Base-by-base conservation (phyloP, 2,888 invertebrate genomes). In the Coronaproctus castanopsis region DNA sequence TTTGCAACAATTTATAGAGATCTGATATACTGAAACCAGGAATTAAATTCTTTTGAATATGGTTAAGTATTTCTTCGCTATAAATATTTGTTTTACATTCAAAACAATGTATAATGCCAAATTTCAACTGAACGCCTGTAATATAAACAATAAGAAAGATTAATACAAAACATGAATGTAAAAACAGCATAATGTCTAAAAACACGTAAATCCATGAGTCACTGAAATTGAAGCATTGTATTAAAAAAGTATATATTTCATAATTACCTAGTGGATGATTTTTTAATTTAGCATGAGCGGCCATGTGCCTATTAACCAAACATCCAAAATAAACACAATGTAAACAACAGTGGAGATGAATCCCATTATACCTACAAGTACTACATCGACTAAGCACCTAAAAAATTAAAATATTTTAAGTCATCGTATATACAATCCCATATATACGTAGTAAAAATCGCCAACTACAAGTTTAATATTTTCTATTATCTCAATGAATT, bases 321-420 rank as follows among this genome's bases (percentile, higher is more conserved):
- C 96, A 96, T 57, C 88, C 95, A 72, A 96, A 92, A 74, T 81
- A 92, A 66, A 93, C 87, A 75, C 96, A 96, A 68, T 89, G 87
- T 61, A 89, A 76, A 68, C 89, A 90, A 22, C 87, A 83, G 69
- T 86, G 87, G 67, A 89, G 76, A 61, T 87, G 80, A n/a, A 85
- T 81, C 21, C 85, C 84, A 62, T 82, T 78, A 64, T 80, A 80
- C 66, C 83, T 81, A 71, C 92, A 92, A 24, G 81, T 79, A 67
- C 88, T 85, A 73, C 92, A 92, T 64, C 54, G 19, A 36, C 8
- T 36, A 36, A 36, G 36, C 8, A 14, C 36, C 36, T 36, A 36
- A 36, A 36, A 36, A 36, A n/a, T 5, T 5, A 36, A 36, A 8
- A 14, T 14, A 36, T 36, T 36, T 36, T 36, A n/a, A n/a, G n/a